Conservation (phyloP, 2,113 vertebrate genomes). For the Hystrix cristata region DNA sequence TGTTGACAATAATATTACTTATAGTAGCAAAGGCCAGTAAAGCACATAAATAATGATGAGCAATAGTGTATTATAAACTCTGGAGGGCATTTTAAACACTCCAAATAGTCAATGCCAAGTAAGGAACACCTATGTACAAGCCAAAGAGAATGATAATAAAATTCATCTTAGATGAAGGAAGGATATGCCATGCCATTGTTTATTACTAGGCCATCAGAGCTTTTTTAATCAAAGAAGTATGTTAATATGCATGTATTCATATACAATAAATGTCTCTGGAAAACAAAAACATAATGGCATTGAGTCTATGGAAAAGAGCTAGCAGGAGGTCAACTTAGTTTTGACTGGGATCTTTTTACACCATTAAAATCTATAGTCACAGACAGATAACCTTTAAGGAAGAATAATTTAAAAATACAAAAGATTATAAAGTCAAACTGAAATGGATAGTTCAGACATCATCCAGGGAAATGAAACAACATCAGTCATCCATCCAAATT, state of each 20-base stretch:
- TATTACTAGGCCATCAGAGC: background rate
- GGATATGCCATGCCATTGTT: background rate
- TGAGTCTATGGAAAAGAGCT: background rate
- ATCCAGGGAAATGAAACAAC: background rate
- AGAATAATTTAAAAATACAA: slow-evolving; percentile 26
- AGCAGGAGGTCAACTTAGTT: background rate
- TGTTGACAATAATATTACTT: background rate
- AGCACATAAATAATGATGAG: background rate
- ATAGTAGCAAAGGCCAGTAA: background rate
- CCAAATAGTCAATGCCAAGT: background rate
- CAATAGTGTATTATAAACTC: background rate
- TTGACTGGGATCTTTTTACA: background rate
- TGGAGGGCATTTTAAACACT: background rate
- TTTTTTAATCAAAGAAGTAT: background rate
- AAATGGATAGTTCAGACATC: slow-evolving; percentile 29
- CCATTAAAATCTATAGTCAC: slow-evolving; percentile 18
- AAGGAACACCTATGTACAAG: background rate
- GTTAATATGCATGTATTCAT: background rate
- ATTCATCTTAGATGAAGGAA: background rate
- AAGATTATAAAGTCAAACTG: background rate
- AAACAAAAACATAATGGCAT: background rate
- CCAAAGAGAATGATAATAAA: background rate
- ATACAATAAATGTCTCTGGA: background rate
- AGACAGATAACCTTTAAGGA: background rate
- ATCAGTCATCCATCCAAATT: background rate